Base-by-base conservation (phyloP, 2,797 vertebrate species). In the Gambusia yucatana region DNA sequence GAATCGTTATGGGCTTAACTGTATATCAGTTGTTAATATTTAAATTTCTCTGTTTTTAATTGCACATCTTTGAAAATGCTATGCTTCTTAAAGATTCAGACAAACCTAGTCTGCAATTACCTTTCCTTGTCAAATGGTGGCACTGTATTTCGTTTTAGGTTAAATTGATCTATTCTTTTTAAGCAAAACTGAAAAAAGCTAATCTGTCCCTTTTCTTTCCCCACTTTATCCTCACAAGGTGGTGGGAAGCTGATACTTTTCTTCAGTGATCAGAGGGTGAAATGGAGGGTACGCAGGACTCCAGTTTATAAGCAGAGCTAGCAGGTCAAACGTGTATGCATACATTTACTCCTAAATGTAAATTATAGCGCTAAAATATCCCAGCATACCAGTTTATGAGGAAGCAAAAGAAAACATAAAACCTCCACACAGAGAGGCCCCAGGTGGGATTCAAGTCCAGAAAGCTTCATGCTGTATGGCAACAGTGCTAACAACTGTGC, bases 101-200 rank as follows among this genome's bases (percentile, higher is more conserved):
- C 16, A 63, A 63, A 63, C 6, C 14, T 17, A 14, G 7, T 10
- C 7, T 28, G 72, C 52, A 69, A 46, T 79, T 70, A 57, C 72
- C 33, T 50, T 67, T 39, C 20, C 11, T 75, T 52, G 17, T 55
- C 78, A 79, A 50, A 69, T 50, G 20, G 73, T 57, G 63, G 50
- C 61, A 75, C 61, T 46, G 36, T 25, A 73, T 28, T 2, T 63
- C 59, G 20, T 63, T 63, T 17, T 17, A 20, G 59, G 30, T 33
- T 63, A 20, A 63, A 17, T 8, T 63, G 14, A 33, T 20, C 14
- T 63, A 3, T 9, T 63, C 5, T 63, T 36, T 20, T 63, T 36
- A 36, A 63, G 36, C 30, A 33, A 11, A 16, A 50, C 48, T 50
- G 48, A 28, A 30, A 63, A 63, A 20, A 33, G 59, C 16, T 1